Evolutionary conservation across 2,113 vertebrate genomes (phyloP), one percentile per base, ranked within the genome.

Genomic region (Coreoperca whiteheadi): DNA sequence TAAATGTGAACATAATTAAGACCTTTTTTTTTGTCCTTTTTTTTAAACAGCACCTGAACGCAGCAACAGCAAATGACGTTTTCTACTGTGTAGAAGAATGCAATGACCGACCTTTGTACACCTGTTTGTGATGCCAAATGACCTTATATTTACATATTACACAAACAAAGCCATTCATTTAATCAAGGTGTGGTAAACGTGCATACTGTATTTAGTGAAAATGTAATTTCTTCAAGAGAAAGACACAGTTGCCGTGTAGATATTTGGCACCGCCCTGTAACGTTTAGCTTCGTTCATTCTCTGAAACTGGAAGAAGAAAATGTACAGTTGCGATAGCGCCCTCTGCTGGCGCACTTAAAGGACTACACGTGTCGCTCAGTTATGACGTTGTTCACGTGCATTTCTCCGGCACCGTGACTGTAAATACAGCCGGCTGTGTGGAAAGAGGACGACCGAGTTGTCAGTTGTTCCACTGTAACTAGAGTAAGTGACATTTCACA

Each of bases 311-410:
- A 9, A 64, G 16, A 21, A n/a, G 8, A 32, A 32, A 6, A 51
- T n/a, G 2, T 5, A 21, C 15, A 32, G 10, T 6, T 28, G 11
- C 1, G 4, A 74, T 46, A 15, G 60, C 23, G 5, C 84, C 86
- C 43, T 83, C 92, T 92, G 77, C 68, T 84, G 92, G 72, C 56
- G 0, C 1, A 28, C 0, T 10, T 15, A 0, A 15, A 59, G 48
- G 43, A 86, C 60, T 86, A 59, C 77, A 54, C 0, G 3, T 23
- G 94, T 91, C 94, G 94, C 92, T 48, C 8, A 30, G 9, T 92
- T 64, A 88, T 94, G 93, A 94, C 93, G 94, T 88, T 0, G 0
- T 2, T 46, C 61, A 23, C 77, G 56, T 73, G 86, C 66, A 79
- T 71, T 56, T 72, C 43, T 39, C 60, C 57, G 57, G 81, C 75